These are phyloP conservation scores for Podocnemis expansa DNA, from an alignment of 2,113 vertebrate genomes.

Conservation along the genomic window DNA sequence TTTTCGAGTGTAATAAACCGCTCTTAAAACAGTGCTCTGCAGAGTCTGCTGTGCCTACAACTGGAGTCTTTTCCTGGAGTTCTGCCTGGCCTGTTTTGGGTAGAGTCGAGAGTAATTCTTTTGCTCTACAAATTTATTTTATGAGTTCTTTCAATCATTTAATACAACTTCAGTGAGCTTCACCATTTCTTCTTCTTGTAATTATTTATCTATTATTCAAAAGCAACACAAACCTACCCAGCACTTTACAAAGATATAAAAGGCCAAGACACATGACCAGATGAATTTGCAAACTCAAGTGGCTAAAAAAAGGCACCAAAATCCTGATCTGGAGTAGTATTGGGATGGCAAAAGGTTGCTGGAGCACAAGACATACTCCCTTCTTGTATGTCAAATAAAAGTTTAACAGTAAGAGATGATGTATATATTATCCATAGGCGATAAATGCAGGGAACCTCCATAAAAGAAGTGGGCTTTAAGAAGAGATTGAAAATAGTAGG, in stretches of 20 bases:
- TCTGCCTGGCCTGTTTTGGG: too few species aligned
- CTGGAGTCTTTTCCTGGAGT: not conserved
- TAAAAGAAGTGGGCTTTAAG: not conserved
- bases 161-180: not conserved
- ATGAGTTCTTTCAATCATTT: not conserved
- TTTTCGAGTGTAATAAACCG: not conserved
- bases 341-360: not conserved
- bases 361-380: not conserved
- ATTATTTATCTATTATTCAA: not conserved
- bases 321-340: not conserved
- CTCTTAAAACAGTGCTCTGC: not conserved
- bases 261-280: not conserved
- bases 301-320: not conserved
- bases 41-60: not conserved
- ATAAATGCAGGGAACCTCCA: not conserved
- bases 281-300: not conserved
- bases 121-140: not conserved
- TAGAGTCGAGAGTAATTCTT: not conserved
- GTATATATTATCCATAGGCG: not conserved
- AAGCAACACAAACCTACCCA: not conserved
- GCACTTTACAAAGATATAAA: not conserved
- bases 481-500: not conserved
- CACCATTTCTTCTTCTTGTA: not conserved
- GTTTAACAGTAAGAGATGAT: not conserved
- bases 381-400: not conserved